phyloP scores from a whole-genome alignment of 2,797 vertebrate genomes.

The Urocyon cinereoargenteus region DNA sequence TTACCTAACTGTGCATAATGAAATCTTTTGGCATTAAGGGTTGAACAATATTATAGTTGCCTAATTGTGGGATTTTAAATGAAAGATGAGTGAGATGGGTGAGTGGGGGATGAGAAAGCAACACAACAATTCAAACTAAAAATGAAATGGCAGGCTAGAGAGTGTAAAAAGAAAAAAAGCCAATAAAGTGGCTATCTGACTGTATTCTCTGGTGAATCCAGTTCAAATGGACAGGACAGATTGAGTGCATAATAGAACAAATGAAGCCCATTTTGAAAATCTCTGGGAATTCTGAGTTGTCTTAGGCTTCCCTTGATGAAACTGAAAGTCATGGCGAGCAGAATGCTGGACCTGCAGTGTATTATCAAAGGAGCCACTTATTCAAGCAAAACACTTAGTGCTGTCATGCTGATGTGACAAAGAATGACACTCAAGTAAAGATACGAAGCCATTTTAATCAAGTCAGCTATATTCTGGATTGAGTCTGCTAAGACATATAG shows the following conservation, averaged over 20 bases:
- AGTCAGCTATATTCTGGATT: constrained; percentile 89
- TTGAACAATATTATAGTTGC: constrained; percentile 37
- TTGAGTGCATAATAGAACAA: constrained; percentile 90
- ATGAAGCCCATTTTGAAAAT: constrained; percentile 89
- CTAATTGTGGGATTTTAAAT: constrained; percentile 64
- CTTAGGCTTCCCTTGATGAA: constrained; percentile 88
- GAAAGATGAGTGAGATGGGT: neutral
- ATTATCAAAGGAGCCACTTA: constrained; percentile 95
- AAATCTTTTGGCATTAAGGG: neutral
- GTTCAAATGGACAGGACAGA: constrained; percentile 89
- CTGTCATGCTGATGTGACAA: constrained; percentile 93
- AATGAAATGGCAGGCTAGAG: constrained; percentile 78
- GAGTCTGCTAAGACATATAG: constrained; percentile 83
- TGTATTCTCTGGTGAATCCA: constrained; percentile 85
- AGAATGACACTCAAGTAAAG: constrained; percentile 94
- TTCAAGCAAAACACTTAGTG: constrained; percentile 94
- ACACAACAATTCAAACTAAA: constrained; percentile 72
- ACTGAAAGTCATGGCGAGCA: constrained; percentile 89
- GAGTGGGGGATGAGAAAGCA: neutral
- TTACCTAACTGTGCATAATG: constrained; percentile 21
- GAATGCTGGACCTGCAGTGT: constrained; percentile 92
- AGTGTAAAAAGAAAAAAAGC: constrained; percentile 66
- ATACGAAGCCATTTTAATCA: constrained; percentile 91
- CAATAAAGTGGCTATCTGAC: constrained; percentile 80
- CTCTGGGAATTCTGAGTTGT: constrained; percentile 89